Conservation (phyloP, 2,797 vertebrate genomes). For the Tachyglossus aculeatus region DNA sequence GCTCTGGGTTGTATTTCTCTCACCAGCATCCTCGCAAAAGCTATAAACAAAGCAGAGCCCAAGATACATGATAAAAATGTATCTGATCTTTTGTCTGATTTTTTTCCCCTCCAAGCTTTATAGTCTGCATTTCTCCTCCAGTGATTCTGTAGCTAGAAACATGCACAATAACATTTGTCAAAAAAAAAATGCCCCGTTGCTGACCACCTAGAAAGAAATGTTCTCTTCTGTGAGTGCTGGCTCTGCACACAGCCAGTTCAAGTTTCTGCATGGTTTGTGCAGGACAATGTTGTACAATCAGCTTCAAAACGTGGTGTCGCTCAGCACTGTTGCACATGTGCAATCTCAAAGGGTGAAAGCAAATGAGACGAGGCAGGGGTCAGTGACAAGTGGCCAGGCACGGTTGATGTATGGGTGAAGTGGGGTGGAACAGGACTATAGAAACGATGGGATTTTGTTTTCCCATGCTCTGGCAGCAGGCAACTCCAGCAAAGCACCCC, state of each 20-base stretch:
- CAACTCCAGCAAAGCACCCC: conserved; percentile 46
- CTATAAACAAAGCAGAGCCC: background rate
- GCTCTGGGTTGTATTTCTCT: background rate
- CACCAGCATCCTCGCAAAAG: background rate
- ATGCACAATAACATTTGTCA: conserved; percentile 18
- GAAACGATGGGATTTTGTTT: conserved; percentile 78
- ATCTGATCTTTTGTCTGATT: conserved; percentile 25
- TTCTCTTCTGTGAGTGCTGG: conserved; percentile 7
- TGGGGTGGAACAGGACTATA: conserved; percentile 79
- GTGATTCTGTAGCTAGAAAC: conserved; percentile 31
- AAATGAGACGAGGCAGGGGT: conserved; percentile 69
- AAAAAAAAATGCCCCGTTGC: background rate
- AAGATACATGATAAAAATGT: background rate
- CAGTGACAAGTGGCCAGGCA: conserved; percentile 81
- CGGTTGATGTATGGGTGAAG: conserved; percentile 73
- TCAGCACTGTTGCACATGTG: conserved; percentile 62
- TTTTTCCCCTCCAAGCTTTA: background rate
- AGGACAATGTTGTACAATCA: conserved; percentile 38
- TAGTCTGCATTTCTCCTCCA: conserved; percentile 43
- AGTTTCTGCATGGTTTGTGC: conserved; percentile 56
- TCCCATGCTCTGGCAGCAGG: conserved; percentile 78
- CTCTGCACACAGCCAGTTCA: background rate
- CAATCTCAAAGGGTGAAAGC: conserved; percentile 70
- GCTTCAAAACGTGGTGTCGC: conserved; percentile 25
- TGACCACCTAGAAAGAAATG: conserved; percentile 50